phyloP scores from a whole-genome alignment of 2,113 vertebrate genomes.

The Sardina pilchardus region DNA sequence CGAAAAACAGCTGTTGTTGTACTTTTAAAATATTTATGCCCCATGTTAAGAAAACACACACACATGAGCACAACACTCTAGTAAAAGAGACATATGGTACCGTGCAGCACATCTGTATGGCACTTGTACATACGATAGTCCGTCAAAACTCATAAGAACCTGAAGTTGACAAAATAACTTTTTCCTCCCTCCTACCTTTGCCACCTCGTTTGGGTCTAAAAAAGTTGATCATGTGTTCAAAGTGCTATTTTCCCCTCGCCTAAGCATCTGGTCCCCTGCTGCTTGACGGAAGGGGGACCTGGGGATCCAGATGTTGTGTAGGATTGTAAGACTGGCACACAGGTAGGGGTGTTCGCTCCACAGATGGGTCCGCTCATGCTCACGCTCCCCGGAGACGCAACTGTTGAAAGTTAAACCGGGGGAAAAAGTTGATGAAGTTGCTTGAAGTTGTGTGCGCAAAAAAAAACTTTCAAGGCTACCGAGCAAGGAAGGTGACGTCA shows the following conservation, averaged over 20 bases:
- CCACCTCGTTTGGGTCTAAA: background rate
- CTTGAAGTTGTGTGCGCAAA: background rate
- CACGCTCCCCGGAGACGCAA: conserved; percentile 9
- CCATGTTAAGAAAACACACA: background rate
- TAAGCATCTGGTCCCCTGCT: conserved; percentile 34
- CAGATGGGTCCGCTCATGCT: conserved; percentile 40
- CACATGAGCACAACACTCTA: background rate
- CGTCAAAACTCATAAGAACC: background rate
- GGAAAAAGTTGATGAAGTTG: conserved; percentile 17
- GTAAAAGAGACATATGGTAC: background rate
- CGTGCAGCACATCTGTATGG: background rate
- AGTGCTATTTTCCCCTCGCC: conserved; percentile 16
- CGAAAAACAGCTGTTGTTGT: background rate
- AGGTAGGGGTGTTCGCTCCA: conserved; percentile 30
- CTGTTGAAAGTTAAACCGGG: conserved; percentile 32
- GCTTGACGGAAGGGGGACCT: conserved; percentile 14
- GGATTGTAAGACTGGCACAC: background rate
- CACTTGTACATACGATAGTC: background rate
- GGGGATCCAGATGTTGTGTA: conserved; percentile 41
- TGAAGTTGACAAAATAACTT: background rate
- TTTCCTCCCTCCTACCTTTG: background rate
- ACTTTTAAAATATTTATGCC: background rate
- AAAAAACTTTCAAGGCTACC: background rate
- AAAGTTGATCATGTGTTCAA: conserved; percentile 7
- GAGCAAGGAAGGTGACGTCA: background rate